Base-by-base conservation (phyloP, 2,113 vertebrate species). In the Chaetodon trifascialis region DNA sequence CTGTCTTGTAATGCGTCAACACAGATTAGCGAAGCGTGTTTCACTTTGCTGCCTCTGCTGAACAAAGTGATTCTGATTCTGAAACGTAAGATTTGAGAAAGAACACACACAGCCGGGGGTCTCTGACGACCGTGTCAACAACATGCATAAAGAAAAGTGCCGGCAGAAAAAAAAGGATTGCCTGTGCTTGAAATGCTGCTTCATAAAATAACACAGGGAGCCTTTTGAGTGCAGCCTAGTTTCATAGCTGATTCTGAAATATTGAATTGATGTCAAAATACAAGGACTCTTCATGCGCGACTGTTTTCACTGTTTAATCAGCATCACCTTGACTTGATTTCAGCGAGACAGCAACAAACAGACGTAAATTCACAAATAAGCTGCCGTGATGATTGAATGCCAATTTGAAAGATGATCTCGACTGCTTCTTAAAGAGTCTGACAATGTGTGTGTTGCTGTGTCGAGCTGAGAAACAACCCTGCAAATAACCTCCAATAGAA, bases 141-240 rank as follows among this genome's bases (percentile, higher is more conserved):
- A 60, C 19, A 65, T 74, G 49, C 51, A 82, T 4, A 30, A 52
- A 64, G 17, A 69, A 52, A 65, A 49, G 38, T 21, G 64, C 42
- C 76, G 51, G 70, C 36, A 56, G 46, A 16, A 10, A 58, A 17
- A 30, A 34, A 4, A 15, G 7, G 19, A 58, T 21, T 9, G 23
- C 46, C 60, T 63, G 47, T 59, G 9, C 36, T 17, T 44, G 34
- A 52, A 65, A 60, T n/a, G 36, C 25, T 19, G 16, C 25, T 16
- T 12, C 63, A 51, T 56, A 55, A 52, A 73, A 80, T 7, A 52
- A 67, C 23, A 54, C 25, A 40, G 23, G 5, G 23, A 55, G 11
- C 2, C 25, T 62, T 78, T 55, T 60, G 4, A 60, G n/a, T 36
- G 36, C 8, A 34, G 30, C n/a, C 16, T 55, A 7, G 36, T 30